These are phyloP conservation scores for Cybosia mesomella DNA, from an alignment of 2,888 invertebrate genomes.

Conservation along the genomic window DNA sequence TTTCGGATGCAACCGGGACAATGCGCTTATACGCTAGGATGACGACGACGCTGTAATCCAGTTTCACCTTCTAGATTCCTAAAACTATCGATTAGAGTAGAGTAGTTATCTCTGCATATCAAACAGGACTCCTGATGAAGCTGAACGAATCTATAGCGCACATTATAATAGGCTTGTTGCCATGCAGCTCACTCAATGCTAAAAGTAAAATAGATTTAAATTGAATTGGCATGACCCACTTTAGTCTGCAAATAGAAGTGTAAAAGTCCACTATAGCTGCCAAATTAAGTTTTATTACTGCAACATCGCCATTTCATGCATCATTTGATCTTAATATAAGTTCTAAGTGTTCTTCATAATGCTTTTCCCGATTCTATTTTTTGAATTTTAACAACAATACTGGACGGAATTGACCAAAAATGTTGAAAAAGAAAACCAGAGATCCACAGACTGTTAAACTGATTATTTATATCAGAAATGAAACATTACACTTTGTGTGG, in stretches of 20 bases:
- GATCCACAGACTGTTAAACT: not conserved
- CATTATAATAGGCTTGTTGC: not conserved
- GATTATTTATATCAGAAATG: not conserved
- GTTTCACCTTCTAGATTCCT: not conserved
- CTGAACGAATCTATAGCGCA: not conserved
- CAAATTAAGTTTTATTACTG: slow-evolving; percentile 9
- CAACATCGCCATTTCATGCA: slow-evolving; percentile 1
- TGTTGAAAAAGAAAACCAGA: not conserved
- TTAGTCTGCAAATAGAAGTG: slow-evolving; percentile 6
- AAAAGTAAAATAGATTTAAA: not conserved
- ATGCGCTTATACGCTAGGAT: too few relatives aligned
- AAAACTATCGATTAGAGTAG: too few relatives aligned
- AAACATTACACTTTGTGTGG: not conserved
- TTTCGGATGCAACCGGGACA: too few relatives aligned
- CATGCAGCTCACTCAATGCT: not conserved
- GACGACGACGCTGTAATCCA: too few relatives aligned
- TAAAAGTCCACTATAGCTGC: slow-evolving; percentile 13
- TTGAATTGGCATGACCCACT: not conserved
- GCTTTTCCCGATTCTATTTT: not conserved
- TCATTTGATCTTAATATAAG: slow-evolving; percentile 1
- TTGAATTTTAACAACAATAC: not conserved
- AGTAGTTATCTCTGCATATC: not conserved
- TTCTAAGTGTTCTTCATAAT: not conserved
- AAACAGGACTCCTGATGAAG: not conserved
- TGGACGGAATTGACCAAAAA: not conserved